Conservation (phyloP, 2,113 vertebrate genomes). For the Indicator indicator region DNA sequence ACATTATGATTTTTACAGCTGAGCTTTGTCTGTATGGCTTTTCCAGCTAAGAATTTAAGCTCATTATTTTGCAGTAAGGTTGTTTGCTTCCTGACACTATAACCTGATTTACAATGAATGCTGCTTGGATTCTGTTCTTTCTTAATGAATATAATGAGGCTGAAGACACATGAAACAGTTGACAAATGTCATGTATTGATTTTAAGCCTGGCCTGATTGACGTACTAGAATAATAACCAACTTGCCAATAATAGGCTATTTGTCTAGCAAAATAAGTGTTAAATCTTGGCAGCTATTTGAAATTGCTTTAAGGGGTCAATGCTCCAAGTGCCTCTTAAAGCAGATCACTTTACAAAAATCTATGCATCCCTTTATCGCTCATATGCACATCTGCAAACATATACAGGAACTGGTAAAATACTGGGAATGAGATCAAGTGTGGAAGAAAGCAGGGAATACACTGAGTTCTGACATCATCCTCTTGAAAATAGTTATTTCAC, state of each 20-base stretch:
- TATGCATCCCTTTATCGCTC: neutral
- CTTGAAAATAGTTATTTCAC: neutral
- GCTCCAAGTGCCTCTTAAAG: conserved; percentile 25
- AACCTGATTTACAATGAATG: conserved; percentile 37
- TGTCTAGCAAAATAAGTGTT: conserved; percentile 54
- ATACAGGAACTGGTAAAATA: neutral
- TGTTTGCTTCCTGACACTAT: conserved; percentile 48
- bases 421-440: neutral
- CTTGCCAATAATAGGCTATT: conserved; percentile 59
- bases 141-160: conserved; percentile 40
- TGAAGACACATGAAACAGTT: conserved; percentile 28
- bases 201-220: conserved; percentile 56
- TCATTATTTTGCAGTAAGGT: conserved; percentile 37
- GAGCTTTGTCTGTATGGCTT: conserved; percentile 3
- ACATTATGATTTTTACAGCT: conserved; percentile 25
- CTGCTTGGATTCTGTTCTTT: conserved; percentile 16
- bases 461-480: neutral
- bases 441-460: neutral
- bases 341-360: conserved; percentile 45
- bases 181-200: conserved; percentile 51
- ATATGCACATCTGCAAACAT: neutral
- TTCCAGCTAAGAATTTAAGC: conserved; percentile 47
- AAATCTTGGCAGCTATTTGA: conserved; percentile 56
- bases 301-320: conserved; percentile 47
- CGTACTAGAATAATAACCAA: conserved; percentile 44